Conservation (phyloP, 2,888 invertebrate species). For the Diarsia dahlii region DNA sequence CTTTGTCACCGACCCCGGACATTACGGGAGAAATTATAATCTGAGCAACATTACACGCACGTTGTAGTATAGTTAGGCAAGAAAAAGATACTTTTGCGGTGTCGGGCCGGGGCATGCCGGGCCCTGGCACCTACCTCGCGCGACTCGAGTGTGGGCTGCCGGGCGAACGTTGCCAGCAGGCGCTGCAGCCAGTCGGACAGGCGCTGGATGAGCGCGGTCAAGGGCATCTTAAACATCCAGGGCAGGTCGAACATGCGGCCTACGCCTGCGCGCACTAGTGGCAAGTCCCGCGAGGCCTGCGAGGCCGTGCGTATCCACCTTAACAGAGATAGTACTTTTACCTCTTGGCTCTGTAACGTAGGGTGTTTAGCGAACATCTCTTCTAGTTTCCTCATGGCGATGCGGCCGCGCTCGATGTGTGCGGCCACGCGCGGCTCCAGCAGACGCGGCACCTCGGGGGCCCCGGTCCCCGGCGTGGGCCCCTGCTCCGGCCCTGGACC, state of each 20-base stretch:
- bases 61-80: slow-evolving; percentile 6
- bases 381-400: slow-evolving; percentile 94
- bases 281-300: slow-evolving; percentile 25
- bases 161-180: slow-evolving; percentile 12
- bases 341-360: slow-evolving; percentile 93
- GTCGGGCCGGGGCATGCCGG: slow-evolving; percentile 25
- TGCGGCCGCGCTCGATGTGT: slow-evolving; percentile 94
- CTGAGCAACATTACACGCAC: slow-evolving; percentile 14
- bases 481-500: not conserved
- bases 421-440: slow-evolving; percentile 93
- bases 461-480: slow-evolving; percentile 4
- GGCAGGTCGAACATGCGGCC: slow-evolving; percentile 22
- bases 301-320: slow-evolving; percentile 22
- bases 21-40: slow-evolving; percentile 11
- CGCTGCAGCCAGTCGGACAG: not conserved
- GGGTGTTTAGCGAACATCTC: slow-evolving; percentile 95
- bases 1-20: slow-evolving; percentile 3
- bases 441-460: slow-evolving; percentile 79
- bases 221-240: slow-evolving; percentile 31
- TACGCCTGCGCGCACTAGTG: not conserved
- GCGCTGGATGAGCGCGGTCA: slow-evolving; percentile 13
- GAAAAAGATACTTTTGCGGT: slow-evolving; percentile 41
- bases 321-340: slow-evolving; percentile 68
- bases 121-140: slow-evolving; percentile 51
- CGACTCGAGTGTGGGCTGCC: slow-evolving; percentile 27